Evolutionary conservation across 1,140 invertebrate genomes (phyloP).

Genomic region (Chironomus striatipennis): DNA sequence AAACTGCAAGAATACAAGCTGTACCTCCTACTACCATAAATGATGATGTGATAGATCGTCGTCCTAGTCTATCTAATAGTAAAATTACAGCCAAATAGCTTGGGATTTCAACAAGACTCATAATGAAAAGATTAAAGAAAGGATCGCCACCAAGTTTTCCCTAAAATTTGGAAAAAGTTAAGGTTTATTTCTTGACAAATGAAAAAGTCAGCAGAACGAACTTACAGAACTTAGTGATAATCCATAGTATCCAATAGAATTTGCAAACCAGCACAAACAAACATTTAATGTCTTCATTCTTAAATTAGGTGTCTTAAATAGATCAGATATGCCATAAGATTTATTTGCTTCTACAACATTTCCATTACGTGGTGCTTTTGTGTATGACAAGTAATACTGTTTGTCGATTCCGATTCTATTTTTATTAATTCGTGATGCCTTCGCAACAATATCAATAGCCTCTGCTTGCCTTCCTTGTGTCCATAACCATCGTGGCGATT

Average conservation of each 20-base stretch:
- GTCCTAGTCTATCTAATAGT: conserved; percentile 61
- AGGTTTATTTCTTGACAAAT: not conserved
- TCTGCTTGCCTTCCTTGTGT: conserved; percentile 61
- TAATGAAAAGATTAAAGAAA: conserved; percentile 70
- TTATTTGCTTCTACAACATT: conserved; percentile 40
- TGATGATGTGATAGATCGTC: conserved; percentile 58
- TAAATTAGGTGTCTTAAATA: conserved; percentile 71
- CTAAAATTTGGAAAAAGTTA: not conserved
- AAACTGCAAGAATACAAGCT: conserved; percentile 59
- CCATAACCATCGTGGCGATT: conserved; percentile 79
- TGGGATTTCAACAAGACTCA: conserved; percentile 73
- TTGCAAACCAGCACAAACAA: conserved; percentile 80
- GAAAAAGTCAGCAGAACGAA: not conserved
- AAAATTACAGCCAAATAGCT: conserved; percentile 64
- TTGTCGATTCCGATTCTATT: conserved; percentile 51
- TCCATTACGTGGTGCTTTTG: conserved; percentile 42
- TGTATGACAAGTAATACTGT: conserved; percentile 51
- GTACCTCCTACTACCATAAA: conserved; percentile 65
- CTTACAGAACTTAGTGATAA: conserved; percentile 63
- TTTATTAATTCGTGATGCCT: conserved; percentile 60
- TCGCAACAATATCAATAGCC: conserved; percentile 61
- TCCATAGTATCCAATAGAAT: conserved; percentile 80
- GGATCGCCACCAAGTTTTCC: conserved; percentile 70
- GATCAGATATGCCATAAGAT: conserved; percentile 49
- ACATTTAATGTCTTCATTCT: conserved; percentile 71